A percentile compares a stretch with the other conserved stretches of the same genome.
Conservation (phyloP, 1,140 invertebrate species). For the Colletes gigas region DNA sequence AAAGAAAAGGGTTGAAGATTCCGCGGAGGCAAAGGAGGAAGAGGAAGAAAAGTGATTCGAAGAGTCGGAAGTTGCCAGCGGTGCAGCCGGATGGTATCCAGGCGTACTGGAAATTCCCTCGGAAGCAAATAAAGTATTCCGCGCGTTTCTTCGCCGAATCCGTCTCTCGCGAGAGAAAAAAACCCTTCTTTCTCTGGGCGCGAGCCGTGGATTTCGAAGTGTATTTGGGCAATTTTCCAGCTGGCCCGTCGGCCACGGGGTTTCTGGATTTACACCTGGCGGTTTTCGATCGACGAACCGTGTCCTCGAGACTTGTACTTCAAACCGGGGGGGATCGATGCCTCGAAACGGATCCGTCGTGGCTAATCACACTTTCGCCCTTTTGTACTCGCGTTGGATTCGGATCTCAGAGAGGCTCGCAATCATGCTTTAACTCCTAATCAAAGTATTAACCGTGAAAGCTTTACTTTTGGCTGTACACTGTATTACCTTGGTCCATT, state of each 20-base stretch:
- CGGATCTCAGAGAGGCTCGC: no score
- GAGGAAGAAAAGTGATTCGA: background rate
- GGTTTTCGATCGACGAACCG: slow-evolving; percentile 8
- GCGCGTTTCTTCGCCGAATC: background rate
- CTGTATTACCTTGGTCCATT: no score
- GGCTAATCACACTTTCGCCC: background rate
- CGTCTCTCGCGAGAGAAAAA: background rate
- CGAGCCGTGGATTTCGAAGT: background rate
- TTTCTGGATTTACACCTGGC: slow-evolving; percentile 32
- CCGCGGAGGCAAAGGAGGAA: background rate
- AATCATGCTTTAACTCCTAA: no score
- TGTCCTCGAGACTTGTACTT: background rate
- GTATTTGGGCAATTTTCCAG: slow-evolving; percentile 40
- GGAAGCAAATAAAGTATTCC: slow-evolving; percentile 18
- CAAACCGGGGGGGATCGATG: background rate
- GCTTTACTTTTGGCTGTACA: no score
- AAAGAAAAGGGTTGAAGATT: background rate
- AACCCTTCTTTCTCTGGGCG: background rate
- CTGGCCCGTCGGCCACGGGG: background rate
- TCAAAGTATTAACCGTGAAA: no score
- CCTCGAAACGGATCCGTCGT: background rate
- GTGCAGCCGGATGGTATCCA: background rate
- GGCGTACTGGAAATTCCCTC: background rate
- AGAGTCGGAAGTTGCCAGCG: background rate
- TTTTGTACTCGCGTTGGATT: background rate